Percentiles rank a stretch among this genome's conserved stretches.
Evolutionary conservation across 2,113 vertebrate genomes (phyloP).

Genomic region (Triplophysa dalaica): DNA sequence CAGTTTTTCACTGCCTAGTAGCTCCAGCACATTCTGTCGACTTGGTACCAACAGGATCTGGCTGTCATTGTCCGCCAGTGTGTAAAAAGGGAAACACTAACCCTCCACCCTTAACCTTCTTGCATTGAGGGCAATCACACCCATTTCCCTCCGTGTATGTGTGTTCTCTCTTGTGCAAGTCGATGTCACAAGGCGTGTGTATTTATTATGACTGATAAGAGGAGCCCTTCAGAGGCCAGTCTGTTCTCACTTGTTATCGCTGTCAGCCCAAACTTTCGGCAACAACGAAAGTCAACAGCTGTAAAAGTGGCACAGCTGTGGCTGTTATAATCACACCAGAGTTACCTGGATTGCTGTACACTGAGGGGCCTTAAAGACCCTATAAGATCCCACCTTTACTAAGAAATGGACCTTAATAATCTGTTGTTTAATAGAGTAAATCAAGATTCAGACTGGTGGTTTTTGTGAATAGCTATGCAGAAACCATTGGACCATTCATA

Average conservation of each 20-base stretch:
- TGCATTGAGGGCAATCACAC: not conserved
- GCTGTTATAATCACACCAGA: not conserved
- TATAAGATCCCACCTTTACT: too few relatives aligned
- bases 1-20: not conserved
- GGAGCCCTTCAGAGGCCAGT: slow-evolving; percentile 2
- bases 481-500: not conserved
- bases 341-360: too few relatives aligned
- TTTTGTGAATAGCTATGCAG: too few relatives aligned
- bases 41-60: slow-evolving; percentile 7
- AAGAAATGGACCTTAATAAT: too few relatives aligned
- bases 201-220: slow-evolving; percentile 25
- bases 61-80: slow-evolving; percentile 15
- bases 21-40: not conserved
- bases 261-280: slow-evolving; percentile 16
- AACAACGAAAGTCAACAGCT: not conserved
- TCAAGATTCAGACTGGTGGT: too few relatives aligned
- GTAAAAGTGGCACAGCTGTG: not conserved
- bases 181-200: not conserved
- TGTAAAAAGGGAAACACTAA: slow-evolving; percentile 28
- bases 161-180: not conserved
- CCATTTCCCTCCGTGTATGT: slow-evolving; percentile 16
- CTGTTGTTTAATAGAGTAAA: too few relatives aligned
- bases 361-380: too few relatives aligned
- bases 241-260: slow-evolving; percentile 15
- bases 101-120: not conserved